Base-by-base conservation (phyloP, 2,888 invertebrate genomes). In the Drosophila colorata region DNA sequence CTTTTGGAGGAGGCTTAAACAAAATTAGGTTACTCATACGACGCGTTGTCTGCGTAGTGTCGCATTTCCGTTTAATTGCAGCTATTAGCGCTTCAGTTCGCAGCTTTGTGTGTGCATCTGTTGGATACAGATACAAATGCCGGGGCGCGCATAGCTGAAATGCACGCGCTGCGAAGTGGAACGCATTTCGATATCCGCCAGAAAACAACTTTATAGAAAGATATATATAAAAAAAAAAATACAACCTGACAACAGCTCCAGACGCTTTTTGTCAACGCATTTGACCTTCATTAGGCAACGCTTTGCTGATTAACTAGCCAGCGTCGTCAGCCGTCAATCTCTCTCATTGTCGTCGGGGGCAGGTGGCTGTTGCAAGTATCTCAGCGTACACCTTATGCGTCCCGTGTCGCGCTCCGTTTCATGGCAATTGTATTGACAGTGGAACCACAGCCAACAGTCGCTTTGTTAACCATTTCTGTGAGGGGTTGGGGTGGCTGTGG, bases 161-260 rank as follows among this genome's bases (percentile, higher is more conserved):
- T 81, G 80, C 91, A 91, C 79, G 85, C 87, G 91, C 91, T 91
- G 88, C 90, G 90, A 91, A 90, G 91, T 91, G 90, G 90, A 91
- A 91, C 91, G 89, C 82, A 84, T 90, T 77, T 78, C 79, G 88
- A 90, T 90, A 91, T 91, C 91, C 91, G 91, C 83, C 89, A 89
- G 37, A 65, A 9, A 73, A 38, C 46, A 52, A 60, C 38, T 48
- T 38, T 48, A 49, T 18, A 46, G 9, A 28, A 28, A 28, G 9
- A 33, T 13, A 33, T 33, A 13, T 4, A 33, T 1, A 33, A 4
- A 33, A 13, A 13, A 11, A 31, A 3, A 31, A 33, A 33, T 33
- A 53, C 14, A 53, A 33, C 8, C 41, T 38, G 55, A 31, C 67
- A 14, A 20, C 31, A 48, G 41, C 28, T 43, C 7, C 28, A 47